Base-by-base conservation (phyloP, 2,888 invertebrate genomes). In the Cryptus viduatorius region DNA sequence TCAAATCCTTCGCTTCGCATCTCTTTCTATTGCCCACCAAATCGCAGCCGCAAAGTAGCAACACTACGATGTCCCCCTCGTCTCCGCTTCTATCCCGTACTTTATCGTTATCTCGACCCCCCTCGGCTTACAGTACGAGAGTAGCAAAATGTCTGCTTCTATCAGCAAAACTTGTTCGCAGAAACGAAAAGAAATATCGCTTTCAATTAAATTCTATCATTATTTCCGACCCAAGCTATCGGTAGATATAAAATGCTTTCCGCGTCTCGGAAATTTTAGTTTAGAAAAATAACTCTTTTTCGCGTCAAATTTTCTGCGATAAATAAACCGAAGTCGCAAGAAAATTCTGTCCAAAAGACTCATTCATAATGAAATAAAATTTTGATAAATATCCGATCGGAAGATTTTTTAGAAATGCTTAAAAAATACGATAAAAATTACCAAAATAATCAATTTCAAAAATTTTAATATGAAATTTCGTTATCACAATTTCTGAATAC, bases 121-220 rank as follows among this genome's bases (percentile, higher is more conserved):
- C 24, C 19, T 56, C 76, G 77, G 71, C 59, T 72, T 73, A 12
- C 37, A 67, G 37, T 53, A 56, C 44, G 50, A 68, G 42, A 83
- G 83, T 83, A 86, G 83, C 88, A 89, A 90, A 89, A 90, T 89
- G 88, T 88, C 87, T 53, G 82, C 82, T 50, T 59, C 72, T 69
- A 83, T 24, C 77, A 79, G 59, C 46, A 48, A 71, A 81, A 46
- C 61, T 14, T 4, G 4, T 50, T 50, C 19, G 19, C 14, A 42
- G 1, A 68, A 7, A 37, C 4, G 10, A 16, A 68, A 75, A n/a
- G 29, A 67, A 42, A 61, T 46, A 29, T 37, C 44, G 14, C 12
- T 65, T 65, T n/a, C 31, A 42, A 14, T 3, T 16, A 37, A 79
- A 69, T 14, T n/a, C 24, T 1, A 3, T 8, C 16, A 16, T 53